Percentiles rank a stretch among this genome's conserved stretches.
phyloP scores from a whole-genome alignment of 2,888 invertebrate species.

The Ennomos erosarius region DNA sequence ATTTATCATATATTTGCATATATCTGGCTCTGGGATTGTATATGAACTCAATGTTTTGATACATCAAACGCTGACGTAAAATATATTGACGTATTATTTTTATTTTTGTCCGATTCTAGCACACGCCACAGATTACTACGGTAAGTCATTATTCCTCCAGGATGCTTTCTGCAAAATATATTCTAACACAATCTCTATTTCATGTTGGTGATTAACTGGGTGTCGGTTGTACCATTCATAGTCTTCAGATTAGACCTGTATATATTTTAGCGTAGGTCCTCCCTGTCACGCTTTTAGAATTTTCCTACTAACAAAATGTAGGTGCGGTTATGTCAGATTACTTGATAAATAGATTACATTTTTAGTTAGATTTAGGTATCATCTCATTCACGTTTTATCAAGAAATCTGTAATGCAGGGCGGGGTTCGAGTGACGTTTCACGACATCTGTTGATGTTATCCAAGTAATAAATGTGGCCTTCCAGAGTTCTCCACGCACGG shows the following conservation, averaged over 20 bases:
- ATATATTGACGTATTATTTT: conserved; percentile 69
- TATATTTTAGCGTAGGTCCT: conserved; percentile 66
- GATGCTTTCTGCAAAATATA: conserved; percentile 62
- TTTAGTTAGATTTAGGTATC: conserved; percentile 37
- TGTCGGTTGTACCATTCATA: conserved; percentile 70
- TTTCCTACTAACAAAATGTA: conserved; percentile 76
- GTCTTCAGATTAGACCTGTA: conserved; percentile 68
- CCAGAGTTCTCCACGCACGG: conserved; percentile 84
- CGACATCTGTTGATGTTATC: conserved; percentile 52
- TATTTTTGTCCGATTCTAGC: conserved; percentile 87
- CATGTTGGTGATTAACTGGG: conserved; percentile 71
- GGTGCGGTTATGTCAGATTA: conserved; percentile 68
- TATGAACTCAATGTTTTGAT: conserved; percentile 20
- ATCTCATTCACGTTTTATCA: conserved; percentile 57
- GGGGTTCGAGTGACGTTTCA: conserved; percentile 59
- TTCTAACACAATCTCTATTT: conserved; percentile 60
- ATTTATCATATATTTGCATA: conserved; percentile 29
- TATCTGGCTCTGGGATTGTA: conserved; percentile 13
- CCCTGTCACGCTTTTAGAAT: conserved; percentile 80
- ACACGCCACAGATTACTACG: conserved; percentile 99
- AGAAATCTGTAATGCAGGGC: conserved; percentile 65
- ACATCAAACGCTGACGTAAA: conserved; percentile 36
- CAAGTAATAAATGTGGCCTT: conserved; percentile 74
- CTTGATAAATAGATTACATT: conserved; percentile 62
- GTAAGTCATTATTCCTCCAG: conserved; percentile 95